phyloP scores from a whole-genome alignment of 64 coral and sea anemone genomes.

The Montipora efflorescens region DNA sequence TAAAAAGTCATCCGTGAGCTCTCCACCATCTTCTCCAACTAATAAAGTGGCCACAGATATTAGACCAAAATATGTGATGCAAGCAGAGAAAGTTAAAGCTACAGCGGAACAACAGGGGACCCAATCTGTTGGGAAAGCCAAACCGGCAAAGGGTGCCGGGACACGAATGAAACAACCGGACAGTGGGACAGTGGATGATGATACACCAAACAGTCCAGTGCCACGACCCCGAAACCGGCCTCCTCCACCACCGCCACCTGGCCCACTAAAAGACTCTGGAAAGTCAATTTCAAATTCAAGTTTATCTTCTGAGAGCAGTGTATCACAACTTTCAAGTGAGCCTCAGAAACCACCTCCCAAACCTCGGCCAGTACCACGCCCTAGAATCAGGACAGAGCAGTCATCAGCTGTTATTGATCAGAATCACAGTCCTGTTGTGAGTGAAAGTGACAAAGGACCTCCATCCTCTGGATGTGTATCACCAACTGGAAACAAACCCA shows the following conservation, averaged over 20 bases:
- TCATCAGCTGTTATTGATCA: conserved; percentile 2
- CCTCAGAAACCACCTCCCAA: conserved; percentile 34
- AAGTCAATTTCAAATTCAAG: conserved; percentile 26
- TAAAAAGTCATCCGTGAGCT: neutral
- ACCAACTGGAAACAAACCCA: conserved; percentile 27
- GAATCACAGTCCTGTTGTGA: neutral
- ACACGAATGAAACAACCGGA: conserved; percentile 52
- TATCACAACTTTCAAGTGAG: conserved; percentile 26
- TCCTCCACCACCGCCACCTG: conserved; percentile 78
- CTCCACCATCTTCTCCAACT: neutral
- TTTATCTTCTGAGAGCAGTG: conserved; percentile 19
- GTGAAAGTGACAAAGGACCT: neutral
- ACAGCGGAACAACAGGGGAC: conserved; percentile 19
- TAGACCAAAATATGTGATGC: neutral
- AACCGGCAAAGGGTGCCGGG: conserved; percentile 24
- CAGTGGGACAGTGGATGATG: conserved; percentile 16
- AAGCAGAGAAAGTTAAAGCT: neutral
- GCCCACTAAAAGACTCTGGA: conserved; percentile 1
- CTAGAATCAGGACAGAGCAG: neutral
- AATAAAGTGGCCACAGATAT: neutral
- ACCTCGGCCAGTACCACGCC: conserved; percentile 57
- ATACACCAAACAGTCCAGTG: conserved; percentile 53
- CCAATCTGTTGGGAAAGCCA: neutral
- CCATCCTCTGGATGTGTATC: neutral
- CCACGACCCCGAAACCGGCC: conserved; percentile 88